phyloP scores from a whole-genome alignment of 2,113 vertebrate species.

The Seriola rivoliana region DNA sequence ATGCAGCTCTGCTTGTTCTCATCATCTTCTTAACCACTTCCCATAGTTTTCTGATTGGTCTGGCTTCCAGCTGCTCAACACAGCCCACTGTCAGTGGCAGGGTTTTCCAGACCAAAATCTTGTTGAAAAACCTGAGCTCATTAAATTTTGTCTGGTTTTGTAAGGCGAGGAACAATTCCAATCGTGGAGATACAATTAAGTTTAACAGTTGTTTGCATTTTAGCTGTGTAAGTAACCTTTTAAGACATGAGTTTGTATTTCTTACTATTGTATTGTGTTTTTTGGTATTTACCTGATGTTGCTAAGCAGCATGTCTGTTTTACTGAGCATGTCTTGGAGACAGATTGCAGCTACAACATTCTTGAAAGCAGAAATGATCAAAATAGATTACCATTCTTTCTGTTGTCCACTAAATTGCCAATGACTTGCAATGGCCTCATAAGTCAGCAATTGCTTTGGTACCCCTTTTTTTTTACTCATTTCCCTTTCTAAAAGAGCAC shows the following conservation, averaged over 20 bases:
- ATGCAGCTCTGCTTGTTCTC: conserved; percentile 1
- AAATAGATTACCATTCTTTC: not conserved
- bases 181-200: not conserved
- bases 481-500: not conserved
- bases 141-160: not conserved
- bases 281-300: conserved; percentile 64
- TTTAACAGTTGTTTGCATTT: conserved; percentile 29
- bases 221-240: conserved; percentile 1
- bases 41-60: not conserved
- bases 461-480: not conserved
- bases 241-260: conserved; percentile 4
- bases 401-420: not conserved
- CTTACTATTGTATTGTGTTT: conserved; percentile 22
- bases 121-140: not conserved
- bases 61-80: conserved; percentile 7
- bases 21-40: not conserved
- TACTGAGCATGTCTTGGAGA: conserved; percentile 68
- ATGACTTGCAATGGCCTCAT: not conserved
- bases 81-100: not conserved
- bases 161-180: not conserved
- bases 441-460: not conserved
- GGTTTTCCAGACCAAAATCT: conserved; percentile 6
- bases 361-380: not conserved
- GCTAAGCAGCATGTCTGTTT: conserved; percentile 69
- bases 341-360: conserved; percentile 9